Percentiles rank a stretch among this genome's conserved stretches.
Evolutionary conservation across 1,140 invertebrate genomes (phyloP).

Genomic region (Ruditapes philippinarum): DNA sequence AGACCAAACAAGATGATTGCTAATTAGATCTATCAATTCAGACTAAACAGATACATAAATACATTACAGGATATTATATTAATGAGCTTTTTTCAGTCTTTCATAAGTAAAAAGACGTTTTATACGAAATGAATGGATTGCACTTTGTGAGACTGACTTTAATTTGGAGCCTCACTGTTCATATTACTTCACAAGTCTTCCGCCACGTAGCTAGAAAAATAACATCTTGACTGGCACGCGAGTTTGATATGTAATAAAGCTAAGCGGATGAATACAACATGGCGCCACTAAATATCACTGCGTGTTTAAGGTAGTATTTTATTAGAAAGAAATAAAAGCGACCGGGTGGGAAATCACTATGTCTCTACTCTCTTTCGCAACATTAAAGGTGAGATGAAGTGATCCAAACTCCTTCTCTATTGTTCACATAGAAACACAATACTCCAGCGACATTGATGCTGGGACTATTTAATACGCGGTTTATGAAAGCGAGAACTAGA

Average conservation of each 20-base stretch:
- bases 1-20: too few relatives aligned
- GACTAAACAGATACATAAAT: too few relatives aligned
- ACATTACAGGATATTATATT: too few relatives aligned
- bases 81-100: not conserved
- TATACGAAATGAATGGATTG: not conserved
- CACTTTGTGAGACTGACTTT: not conserved
- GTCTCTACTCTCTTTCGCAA: conserved; percentile 44
- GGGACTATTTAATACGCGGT: conserved; percentile 45
- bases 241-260: conserved; percentile 36
- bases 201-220: conserved; percentile 12
- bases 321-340: conserved; percentile 39
- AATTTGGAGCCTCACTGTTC: not conserved
- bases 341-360: conserved; percentile 29
- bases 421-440: conserved; percentile 57
- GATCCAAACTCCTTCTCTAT: conserved; percentile 41
- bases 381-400: conserved; percentile 59
- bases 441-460: conserved; percentile 34
- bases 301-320: conserved; percentile 44
- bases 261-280: conserved; percentile 39
- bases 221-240: conserved; percentile 35
- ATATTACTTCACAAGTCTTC: conserved; percentile 27
- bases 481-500: conserved; percentile 55
- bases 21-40: too few relatives aligned
- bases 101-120: not conserved
- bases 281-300: conserved; percentile 53